Base-by-base conservation (phyloP, 2,113 vertebrate genomes). In the Halcyon senegalensis region DNA sequence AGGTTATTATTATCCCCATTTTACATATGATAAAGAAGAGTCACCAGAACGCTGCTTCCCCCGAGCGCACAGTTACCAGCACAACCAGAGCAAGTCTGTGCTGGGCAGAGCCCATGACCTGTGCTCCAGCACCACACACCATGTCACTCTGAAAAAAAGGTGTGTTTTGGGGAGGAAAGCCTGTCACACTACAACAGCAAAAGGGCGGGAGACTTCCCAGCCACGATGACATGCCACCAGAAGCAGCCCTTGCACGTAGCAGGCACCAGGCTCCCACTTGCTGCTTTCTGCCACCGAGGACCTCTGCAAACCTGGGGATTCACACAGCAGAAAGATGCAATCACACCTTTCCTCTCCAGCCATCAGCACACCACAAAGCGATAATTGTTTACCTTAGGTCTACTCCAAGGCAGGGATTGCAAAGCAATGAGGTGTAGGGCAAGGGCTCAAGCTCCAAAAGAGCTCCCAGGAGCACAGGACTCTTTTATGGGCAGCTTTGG, bases 1-100 rank as follows among this genome's bases (percentile, higher is more conserved):
- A 95, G 95, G 95, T 96, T 97, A 96, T 96, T 95, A 96, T 95
- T 79, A 93, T 84, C 81, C 89, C 87, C 74, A 66, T 73, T 96
- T 96, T 91, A 48, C 89, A 50, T 43, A 73, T 87, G 91, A 96
- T 79, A 73, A 95, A 96, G 14, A 1, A 70, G 91, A 97, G 94
- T 41, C 93, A 82, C 93, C 78, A 60, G 77, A 50, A 82, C 1
- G 13, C 39, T 2, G 1, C 72, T 84, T 89, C 66, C 94, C 91
- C 70, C 0, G 0, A 78, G 87, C 30, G 0, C 30, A 5, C 0
- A 0, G 37, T 55, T n/a, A 43, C 25, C 30, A 51, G 69, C 77
- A 12, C 0, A 0, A 56, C 75, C 63, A 8, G 59, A 69, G 59
- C 74, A 33, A 87, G 39, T 37, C 62, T 33, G 2, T 2, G 67